These are phyloP conservation scores for Cryptotis parvus DNA, from an alignment of 2,113 vertebrate genomes.

Conservation along the genomic window DNA sequence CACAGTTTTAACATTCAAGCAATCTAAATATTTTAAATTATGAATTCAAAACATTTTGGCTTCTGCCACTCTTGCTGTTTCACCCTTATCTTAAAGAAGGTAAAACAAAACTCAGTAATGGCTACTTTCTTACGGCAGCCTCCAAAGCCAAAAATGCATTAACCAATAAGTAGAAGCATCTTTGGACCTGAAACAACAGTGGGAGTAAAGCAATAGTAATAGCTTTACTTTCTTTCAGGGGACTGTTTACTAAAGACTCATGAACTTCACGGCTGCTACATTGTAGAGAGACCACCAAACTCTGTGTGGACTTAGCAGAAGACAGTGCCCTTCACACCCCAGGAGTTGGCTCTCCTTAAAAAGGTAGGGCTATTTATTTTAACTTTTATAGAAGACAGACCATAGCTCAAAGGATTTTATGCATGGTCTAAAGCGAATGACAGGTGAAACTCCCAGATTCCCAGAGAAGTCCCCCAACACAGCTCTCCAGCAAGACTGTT, in stretches of 20 bases:
- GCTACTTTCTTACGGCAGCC: neutral
- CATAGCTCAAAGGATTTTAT: neutral
- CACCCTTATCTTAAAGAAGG: neutral
- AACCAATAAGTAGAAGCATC: neutral
- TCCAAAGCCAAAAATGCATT: neutral
- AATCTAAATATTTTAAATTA: too few relatives aligned
- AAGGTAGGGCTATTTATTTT: neutral
- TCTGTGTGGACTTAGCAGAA: neutral
- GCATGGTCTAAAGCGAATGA: conserved; percentile 9
- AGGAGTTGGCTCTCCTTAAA: neutral
- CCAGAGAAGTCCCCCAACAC: neutral
- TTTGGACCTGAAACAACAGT: neutral
- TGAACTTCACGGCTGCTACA: neutral
- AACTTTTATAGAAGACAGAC: neutral
- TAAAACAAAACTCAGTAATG: conserved; percentile 26
- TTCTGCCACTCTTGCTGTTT: too few relatives aligned
- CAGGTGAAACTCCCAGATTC: neutral
- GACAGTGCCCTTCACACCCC: neutral
- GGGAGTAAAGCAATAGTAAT: neutral
- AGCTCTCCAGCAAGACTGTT: neutral
- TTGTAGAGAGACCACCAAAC: neutral
- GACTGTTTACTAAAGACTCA: neutral
- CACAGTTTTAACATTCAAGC: too few relatives aligned
- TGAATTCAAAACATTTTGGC: too few relatives aligned
- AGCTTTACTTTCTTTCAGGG: neutral